Conservation (phyloP, 2,888 invertebrate species). For the Anthophora plumipes region DNA sequence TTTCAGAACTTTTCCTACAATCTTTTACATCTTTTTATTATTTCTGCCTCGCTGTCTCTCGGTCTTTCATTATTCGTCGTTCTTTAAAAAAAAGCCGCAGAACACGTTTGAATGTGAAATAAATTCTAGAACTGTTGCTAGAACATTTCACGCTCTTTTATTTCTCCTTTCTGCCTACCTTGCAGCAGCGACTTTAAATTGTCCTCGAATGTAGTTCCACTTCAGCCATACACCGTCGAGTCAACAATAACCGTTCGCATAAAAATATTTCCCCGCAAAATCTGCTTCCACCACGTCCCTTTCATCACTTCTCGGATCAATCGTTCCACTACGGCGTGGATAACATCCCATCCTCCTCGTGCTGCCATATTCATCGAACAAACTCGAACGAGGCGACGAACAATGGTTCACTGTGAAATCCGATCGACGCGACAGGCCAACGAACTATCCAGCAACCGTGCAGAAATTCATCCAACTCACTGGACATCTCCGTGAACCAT, state of each 20-base stretch:
- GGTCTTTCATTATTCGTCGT: too few relatives aligned
- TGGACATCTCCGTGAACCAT: conserved; percentile 7
- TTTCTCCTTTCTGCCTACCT: too few relatives aligned
- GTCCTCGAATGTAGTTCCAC: neutral
- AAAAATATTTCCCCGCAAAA: neutral
- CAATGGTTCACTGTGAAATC: conserved; percentile 24
- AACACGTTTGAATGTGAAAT: too few relatives aligned
- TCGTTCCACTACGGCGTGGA: neutral
- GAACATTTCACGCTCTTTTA: too few relatives aligned
- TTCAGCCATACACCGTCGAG: neutral
- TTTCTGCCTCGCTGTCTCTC: too few relatives aligned
- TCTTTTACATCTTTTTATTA: too few relatives aligned
- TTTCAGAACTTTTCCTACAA: too few relatives aligned
- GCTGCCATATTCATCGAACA: conserved; percentile 6
- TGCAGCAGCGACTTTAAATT: too few relatives aligned
- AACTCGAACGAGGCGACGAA: conserved; percentile 5
- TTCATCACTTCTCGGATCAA: neutral
- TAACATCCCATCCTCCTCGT: conserved; percentile 10
- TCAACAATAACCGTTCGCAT: too few relatives aligned
- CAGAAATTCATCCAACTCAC: conserved; percentile 20
- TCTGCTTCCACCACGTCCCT: neutral
- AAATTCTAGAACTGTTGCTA: too few relatives aligned
- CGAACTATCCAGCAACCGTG: conserved; percentile 30
- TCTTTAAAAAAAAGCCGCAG: too few relatives aligned
- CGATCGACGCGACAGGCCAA: conserved; percentile 15